A percentile compares a stretch with the other conserved stretches of the same genome.
Evolutionary conservation across 2,113 vertebrate genomes (phyloP).

Genomic region (Zonotrichia leucophrys): DNA sequence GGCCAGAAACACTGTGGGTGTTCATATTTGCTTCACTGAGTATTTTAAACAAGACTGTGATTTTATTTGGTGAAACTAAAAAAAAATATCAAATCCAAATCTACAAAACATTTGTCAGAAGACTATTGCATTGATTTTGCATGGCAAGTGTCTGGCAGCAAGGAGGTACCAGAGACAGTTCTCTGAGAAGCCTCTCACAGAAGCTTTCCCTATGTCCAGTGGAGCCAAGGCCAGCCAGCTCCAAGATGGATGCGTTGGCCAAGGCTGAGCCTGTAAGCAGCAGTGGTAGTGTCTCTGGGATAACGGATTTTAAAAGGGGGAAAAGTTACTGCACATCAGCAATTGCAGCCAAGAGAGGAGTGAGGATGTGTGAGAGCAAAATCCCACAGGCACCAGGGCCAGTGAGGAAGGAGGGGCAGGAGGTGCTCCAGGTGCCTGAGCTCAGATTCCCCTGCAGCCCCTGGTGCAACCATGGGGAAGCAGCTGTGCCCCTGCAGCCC

Average conservation of each 20-base stretch:
- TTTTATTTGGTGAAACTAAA: background rate
- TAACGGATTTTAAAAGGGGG: background rate
- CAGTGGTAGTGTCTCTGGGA: background rate
- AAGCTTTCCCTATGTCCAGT: background rate
- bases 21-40: background rate
- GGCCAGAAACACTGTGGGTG: background rate
- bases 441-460: background rate
- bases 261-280: background rate
- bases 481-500: background rate
- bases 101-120: background rate
- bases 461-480: rapidly evolving
- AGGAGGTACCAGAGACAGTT: background rate
- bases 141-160: background rate
- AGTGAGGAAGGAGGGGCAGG: background rate
- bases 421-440: background rate
- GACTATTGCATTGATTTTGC: background rate
- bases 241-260: rapidly evolving
- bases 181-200: background rate
- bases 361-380: background rate
- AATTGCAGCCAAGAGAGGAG: background rate
- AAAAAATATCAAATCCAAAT: background rate
- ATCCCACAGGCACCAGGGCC: background rate
- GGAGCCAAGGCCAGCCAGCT: rapidly evolving
- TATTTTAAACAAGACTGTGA: background rate
- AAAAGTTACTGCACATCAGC: background rate